Evolutionary conservation across 2,888 invertebrate genomes (phyloP), one percentile per base, ranked within the genome.

Genomic region (Subacronicta megacephala): DNA sequence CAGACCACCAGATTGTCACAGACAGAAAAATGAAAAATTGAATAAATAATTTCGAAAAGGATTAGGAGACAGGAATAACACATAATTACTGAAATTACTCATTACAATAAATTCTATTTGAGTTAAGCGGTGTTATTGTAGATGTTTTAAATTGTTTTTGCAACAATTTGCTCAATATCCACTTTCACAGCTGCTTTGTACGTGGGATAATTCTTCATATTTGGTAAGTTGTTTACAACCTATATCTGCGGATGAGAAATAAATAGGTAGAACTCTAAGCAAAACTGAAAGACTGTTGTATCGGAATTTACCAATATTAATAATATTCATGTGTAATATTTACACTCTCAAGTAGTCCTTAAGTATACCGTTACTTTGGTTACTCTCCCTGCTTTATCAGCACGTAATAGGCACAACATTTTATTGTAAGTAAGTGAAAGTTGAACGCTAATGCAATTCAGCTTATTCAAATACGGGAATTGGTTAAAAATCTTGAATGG

Each of bases 21-120:
- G 23, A 23, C 7, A 18, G 3, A 23, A 36, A 16, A 12, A 16
- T 9, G 0, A 45, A 58, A 58, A 59, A 60, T 42, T 33, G 15
- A 38, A 37, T 18, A 1, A 26, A 63, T 16, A 41, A 42, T 56
- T 68, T 69, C 56, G 64, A 69, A 69, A 55, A 47, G 69, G 17
- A 42, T 41, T 15, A 35, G 9, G n/a, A 31, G n/a, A n/a, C n/a
- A n/a, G n/a, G n/a, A n/a, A n/a, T n/a, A n/a, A n/a, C n/a, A n/a
- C n/a, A n/a, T n/a, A n/a, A n/a, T n/a, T n/a, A n/a, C n/a, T n/a
- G n/a, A 68, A 45, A 45, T 65, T 66, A 40, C 7, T 70, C 33
- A 23, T 52, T n/a, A n/a, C n/a, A n/a, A n/a, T n/a, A n/a, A n/a
- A n/a, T n/a, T n/a, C n/a, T n/a, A n/a, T 52, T 52, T 41, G 26